A percentile compares a stretch with the other conserved stretches of the same genome.
Evolutionary conservation across 2,888 invertebrate genomes (phyloP).

Genomic region (Thera obeliscata): DNA sequence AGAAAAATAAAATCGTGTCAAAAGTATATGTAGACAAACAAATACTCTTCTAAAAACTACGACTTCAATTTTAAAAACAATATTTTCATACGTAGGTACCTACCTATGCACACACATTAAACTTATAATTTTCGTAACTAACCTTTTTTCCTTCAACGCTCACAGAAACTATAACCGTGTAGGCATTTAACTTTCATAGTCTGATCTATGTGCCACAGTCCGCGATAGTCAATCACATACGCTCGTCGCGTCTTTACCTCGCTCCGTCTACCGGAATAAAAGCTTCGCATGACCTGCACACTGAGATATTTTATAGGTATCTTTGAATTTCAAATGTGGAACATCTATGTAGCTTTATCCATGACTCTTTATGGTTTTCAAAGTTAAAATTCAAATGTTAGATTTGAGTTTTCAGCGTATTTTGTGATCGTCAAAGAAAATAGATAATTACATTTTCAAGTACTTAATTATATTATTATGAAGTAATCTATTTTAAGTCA

Average conservation of each 20-base stretch:
- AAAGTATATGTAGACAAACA: too few relatives aligned
- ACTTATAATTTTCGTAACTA: too few relatives aligned
- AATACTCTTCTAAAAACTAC: too few relatives aligned
- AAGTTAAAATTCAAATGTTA: neutral
- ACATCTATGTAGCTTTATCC: constrained; percentile 23
- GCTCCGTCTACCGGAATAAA: constrained; percentile 74
- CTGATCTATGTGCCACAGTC: neutral
- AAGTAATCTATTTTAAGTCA: neutral
- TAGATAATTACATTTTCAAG: too few relatives aligned
- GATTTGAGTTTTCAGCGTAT: neutral
- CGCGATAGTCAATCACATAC: constrained; percentile 61
- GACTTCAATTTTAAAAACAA: too few relatives aligned
- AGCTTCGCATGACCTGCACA: constrained; percentile 64
- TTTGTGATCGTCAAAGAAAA: neutral
- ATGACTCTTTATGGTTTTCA: constrained; percentile 3
- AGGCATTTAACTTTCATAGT: constrained; percentile 11
- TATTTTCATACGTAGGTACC: too few relatives aligned
- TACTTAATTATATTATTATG: too few relatives aligned
- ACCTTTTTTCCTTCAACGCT: constrained; percentile 9
- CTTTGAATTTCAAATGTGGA: constrained; percentile 50
- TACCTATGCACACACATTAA: too few relatives aligned
- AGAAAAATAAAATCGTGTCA: too few relatives aligned
- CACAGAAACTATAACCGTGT: constrained; percentile 24
- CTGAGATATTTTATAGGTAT: constrained; percentile 55
- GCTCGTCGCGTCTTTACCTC: constrained; percentile 56